These are phyloP conservation scores for Channallabes apus DNA, from an alignment of 2,797 vertebrate genomes.

Conservation along the genomic window DNA sequence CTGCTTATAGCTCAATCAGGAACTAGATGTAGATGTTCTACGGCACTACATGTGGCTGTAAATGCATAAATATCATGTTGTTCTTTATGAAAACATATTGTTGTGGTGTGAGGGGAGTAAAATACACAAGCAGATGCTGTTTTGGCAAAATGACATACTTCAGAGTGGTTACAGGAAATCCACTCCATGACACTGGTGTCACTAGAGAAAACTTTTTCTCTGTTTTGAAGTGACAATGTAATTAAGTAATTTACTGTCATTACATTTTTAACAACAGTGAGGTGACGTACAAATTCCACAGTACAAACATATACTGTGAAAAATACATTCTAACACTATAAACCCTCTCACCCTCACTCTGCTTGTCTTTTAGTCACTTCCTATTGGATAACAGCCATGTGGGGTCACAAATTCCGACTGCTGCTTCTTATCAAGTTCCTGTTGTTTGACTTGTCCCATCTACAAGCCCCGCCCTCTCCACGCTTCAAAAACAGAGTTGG, in stretches of 20 bases:
- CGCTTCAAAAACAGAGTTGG: slow-evolving; percentile 30
- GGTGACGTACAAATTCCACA: not conserved
- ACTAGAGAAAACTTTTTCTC: too few relatives aligned
- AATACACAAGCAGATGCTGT: too few relatives aligned
- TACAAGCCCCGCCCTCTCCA: slow-evolving; percentile 54
- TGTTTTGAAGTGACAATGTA: not conserved
- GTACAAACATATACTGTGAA: not conserved
- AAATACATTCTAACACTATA: not conserved
- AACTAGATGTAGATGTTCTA: too few relatives aligned
- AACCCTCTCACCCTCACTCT: not conserved
- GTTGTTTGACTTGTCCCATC: slow-evolving; percentile 65
- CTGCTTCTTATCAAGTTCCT: slow-evolving; percentile 71
- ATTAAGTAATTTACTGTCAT: not conserved
- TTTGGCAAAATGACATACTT: too few relatives aligned
- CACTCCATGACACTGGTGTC: too few relatives aligned
- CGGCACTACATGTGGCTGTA: too few relatives aligned
- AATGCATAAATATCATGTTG: too few relatives aligned
- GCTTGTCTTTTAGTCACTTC: not conserved
- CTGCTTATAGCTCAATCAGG: too few relatives aligned
- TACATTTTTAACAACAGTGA: too few relatives aligned
- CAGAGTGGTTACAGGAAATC: too few relatives aligned
- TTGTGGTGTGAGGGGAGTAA: too few relatives aligned
- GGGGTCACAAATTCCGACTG: slow-evolving; percentile 50
- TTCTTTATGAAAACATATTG: too few relatives aligned
- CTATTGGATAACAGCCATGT: not conserved